Percentiles rank a stretch among this genome's conserved stretches.
These are phyloP conservation scores for Microplitis deprimator DNA, from an alignment of 2,888 invertebrate species.

Conservation along the genomic window DNA sequence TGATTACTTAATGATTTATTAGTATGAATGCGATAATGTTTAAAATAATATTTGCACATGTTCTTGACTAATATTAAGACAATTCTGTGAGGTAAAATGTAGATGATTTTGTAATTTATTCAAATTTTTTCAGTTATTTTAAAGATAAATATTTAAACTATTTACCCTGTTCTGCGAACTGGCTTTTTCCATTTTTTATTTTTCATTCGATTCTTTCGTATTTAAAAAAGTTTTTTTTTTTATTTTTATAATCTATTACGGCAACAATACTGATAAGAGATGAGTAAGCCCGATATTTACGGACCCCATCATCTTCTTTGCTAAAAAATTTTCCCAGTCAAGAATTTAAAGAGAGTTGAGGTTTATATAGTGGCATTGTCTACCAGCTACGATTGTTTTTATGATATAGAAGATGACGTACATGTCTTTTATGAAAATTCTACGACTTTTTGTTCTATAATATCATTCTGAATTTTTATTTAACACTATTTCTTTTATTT, in stretches of 20 bases:
- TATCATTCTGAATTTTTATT: not conserved
- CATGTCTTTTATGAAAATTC: not conserved
- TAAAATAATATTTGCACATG: conserved; percentile 57
- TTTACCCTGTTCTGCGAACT: conserved; percentile 68
- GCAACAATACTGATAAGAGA: not conserved
- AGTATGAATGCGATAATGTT: conserved; percentile 67
- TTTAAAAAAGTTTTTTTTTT: not conserved
- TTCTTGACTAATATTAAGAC: conserved; percentile 58
- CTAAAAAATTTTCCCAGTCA: conserved; percentile 13
- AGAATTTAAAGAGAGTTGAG: conserved; percentile 6
- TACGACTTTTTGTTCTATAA: not conserved
- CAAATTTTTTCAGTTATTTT: conserved; percentile 53
- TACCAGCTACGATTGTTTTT: not conserved
- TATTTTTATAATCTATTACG: not conserved
- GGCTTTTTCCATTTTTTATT: conserved; percentile 40
- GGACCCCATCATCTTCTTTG: not conserved
- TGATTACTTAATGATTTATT: conserved; percentile 69
- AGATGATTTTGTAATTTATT: conserved; percentile 53
- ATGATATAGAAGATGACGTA: not conserved
- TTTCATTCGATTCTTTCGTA: conserved; percentile 2
- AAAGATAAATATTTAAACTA: conserved; percentile 67
- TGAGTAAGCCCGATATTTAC: not conserved
- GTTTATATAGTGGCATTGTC: not conserved
- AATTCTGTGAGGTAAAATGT: conserved; percentile 61
- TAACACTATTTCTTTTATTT: not conserved